These are phyloP conservation scores for Sesamia inferens DNA, from an alignment of 2,888 invertebrate species.

Conservation along the genomic window DNA sequence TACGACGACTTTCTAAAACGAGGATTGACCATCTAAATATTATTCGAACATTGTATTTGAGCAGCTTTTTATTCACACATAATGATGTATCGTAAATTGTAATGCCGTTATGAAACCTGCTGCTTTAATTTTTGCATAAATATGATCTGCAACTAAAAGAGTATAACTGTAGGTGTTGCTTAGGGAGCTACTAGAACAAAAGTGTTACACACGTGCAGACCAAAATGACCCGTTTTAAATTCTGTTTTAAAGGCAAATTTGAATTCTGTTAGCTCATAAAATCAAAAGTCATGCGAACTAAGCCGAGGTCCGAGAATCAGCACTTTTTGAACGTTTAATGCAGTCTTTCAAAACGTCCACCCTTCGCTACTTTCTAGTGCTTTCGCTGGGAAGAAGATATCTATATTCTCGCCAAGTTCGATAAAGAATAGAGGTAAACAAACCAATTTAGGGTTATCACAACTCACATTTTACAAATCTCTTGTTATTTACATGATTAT, in stretches of 20 bases:
- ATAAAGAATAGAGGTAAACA: no score
- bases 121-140: slow-evolving; percentile 39
- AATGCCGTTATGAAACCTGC: slow-evolving; percentile 39
- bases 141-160: slow-evolving; percentile 31
- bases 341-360: no score
- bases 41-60: slow-evolving; percentile 31
- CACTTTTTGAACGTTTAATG: no score
- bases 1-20: slow-evolving; percentile 60
- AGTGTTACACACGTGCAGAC: slow-evolving; percentile 36
- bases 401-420: no score
- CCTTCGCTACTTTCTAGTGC: no score
- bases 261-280: neutral
- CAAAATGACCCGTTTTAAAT: slow-evolving; percentile 15
- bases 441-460: no score
- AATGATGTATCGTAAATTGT: slow-evolving; percentile 32
- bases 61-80: slow-evolving; percentile 39
- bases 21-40: slow-evolving; percentile 46
- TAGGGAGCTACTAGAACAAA: slow-evolving; percentile 30
- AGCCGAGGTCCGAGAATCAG: no score
- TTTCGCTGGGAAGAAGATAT: no score
- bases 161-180: slow-evolving; percentile 38
- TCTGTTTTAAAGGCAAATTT: slow-evolving; percentile 9
- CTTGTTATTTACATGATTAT: no score
- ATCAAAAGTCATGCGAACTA: no score
- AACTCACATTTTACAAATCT: no score